phyloP scores from a whole-genome alignment of 1,140 invertebrate species.

The Myzus persicae region DNA sequence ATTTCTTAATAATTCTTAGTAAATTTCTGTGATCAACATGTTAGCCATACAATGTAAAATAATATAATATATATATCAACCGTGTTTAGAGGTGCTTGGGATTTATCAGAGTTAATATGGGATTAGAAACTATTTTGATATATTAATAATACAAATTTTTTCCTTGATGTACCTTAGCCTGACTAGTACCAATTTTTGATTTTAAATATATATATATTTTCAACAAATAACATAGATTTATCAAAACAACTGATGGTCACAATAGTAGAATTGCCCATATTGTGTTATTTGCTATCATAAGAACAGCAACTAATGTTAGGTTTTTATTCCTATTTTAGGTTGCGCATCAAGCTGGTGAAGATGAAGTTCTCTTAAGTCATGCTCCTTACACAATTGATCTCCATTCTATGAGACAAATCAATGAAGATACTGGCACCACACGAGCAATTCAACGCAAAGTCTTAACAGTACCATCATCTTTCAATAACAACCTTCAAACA shows the following conservation, averaged over 20 bases:
- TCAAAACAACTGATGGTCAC: background rate
- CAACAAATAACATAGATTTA: background rate
- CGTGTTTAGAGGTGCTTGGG: background rate
- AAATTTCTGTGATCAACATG: background rate
- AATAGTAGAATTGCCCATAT: background rate
- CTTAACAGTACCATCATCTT: conserved; percentile 61
- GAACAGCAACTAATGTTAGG: background rate
- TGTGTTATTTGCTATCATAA: background rate
- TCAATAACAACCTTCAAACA: conserved; percentile 50
- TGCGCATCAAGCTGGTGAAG: conserved; percentile 90
- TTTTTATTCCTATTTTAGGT: conserved; percentile 71
- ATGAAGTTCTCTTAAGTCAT: conserved; percentile 91
- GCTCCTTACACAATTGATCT: conserved; percentile 96
- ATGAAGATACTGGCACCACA: conserved; percentile 95
- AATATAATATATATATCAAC: background rate
- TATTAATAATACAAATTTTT: background rate
- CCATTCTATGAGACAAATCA: conserved; percentile 97
- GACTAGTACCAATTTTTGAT: no score
- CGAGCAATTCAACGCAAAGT: conserved; percentile 84
- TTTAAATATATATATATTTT: background rate
- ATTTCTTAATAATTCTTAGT: no score
- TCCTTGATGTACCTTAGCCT: no score
- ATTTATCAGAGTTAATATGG: background rate
- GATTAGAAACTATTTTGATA: background rate
- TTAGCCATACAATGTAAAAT: background rate